Evolutionary conservation across 2,797 vertebrate genomes (phyloP).

Genomic region (Microctenopoma steveboyesi): DNA sequence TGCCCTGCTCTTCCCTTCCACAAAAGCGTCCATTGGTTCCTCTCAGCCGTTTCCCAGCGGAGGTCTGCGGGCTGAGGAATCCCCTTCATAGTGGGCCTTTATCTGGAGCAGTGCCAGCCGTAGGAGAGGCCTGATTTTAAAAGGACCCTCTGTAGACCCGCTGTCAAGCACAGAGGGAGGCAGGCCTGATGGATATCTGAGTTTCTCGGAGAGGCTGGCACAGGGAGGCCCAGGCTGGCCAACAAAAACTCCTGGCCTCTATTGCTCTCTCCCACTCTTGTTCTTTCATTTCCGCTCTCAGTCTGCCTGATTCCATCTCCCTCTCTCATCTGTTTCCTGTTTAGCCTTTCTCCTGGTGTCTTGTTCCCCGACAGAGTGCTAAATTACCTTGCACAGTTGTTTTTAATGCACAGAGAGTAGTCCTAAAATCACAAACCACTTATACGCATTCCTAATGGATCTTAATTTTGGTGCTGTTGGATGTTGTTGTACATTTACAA

Average conservation of each 20-base stretch:
- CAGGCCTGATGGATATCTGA: constrained; percentile 73
- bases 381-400: constrained; percentile 19
- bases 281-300: constrained; percentile 55
- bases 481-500: constrained; percentile 12
- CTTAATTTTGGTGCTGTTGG: constrained; percentile 5
- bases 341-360: constrained; percentile 5
- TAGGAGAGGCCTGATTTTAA: constrained; percentile 63
- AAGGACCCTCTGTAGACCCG: constrained; percentile 64
- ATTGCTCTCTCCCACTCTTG: constrained; percentile 40
- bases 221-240: constrained; percentile 40
- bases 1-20: constrained; percentile 31
- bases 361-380: not conserved
- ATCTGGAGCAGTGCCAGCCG: constrained; percentile 65
- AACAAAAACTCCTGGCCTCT: constrained; percentile 51
- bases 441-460: not conserved
- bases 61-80: constrained; percentile 62
- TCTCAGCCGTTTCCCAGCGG: constrained; percentile 60
- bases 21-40: constrained; percentile 62
- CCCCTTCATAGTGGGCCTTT: constrained; percentile 60
- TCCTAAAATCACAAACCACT: constrained; percentile 5
- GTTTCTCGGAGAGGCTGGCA: constrained; percentile 53
- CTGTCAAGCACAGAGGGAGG: constrained; percentile 64
- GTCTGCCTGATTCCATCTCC: constrained; percentile 38
- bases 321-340: constrained; percentile 57
- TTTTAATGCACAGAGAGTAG: not conserved